Evolutionary conservation across 2,113 vertebrate genomes (phyloP).

Genomic region (Hippocampus guttulatus): DNA sequence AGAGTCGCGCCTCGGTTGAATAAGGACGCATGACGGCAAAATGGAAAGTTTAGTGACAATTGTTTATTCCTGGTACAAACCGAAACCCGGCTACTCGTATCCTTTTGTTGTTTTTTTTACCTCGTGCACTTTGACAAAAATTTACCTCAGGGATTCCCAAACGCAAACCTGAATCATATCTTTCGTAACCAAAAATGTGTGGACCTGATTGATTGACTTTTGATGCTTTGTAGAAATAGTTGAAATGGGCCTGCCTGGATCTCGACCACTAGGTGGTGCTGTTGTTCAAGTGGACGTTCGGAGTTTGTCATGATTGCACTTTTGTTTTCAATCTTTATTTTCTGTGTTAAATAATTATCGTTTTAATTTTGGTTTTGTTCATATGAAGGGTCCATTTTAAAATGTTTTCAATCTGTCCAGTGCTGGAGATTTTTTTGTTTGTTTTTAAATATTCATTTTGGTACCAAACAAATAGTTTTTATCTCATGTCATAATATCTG

Average conservation of each 20-base stretch:
- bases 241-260: conserved; percentile 1
- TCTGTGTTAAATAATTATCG: not conserved
- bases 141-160: conserved; percentile 41
- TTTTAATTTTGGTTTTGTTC: conserved; percentile 18
- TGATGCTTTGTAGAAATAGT: not conserved
- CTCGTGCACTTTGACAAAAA: conserved; percentile 46
- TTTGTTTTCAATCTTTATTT: conserved; percentile 31
- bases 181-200: conserved; percentile 16
- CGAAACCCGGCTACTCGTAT: conserved; percentile 2
- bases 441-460: not conserved
- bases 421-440: not conserved
- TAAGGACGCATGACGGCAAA: conserved; percentile 68
- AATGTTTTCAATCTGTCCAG: conserved; percentile 8
- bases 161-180: conserved; percentile 9
- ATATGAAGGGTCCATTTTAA: conserved; percentile 45
- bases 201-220: conserved; percentile 45
- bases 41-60: not conserved
- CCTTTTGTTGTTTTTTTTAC: conserved; percentile 13
- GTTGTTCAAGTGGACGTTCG: conserved; percentile 15
- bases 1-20: conserved; percentile 76
- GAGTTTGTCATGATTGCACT: conserved; percentile 37
- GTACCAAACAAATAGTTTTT: not conserved
- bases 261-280: conserved; percentile 59
- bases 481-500: not conserved
- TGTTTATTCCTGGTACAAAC: not conserved